Percentiles rank a stretch among this genome's conserved stretches.
Evolutionary conservation across 2,888 invertebrate species (phyloP).

Genomic region (Gymnocheta viridis): DNA sequence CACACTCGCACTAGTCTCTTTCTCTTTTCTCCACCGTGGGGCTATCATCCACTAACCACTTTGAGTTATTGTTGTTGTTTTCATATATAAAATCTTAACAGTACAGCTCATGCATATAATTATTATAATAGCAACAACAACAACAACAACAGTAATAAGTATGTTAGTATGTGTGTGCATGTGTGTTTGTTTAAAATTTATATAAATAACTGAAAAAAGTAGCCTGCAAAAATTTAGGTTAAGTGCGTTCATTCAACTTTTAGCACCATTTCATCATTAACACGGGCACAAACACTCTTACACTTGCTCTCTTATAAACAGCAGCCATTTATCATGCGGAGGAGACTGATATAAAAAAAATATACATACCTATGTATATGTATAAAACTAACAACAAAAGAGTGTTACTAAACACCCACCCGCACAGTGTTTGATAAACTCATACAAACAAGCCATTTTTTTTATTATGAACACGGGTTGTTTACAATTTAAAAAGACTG

Average conservation of each 20-base stretch:
- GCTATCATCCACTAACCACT: conserved; percentile 4
- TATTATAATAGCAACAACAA: conserved; percentile 14
- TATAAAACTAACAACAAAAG: not conserved
- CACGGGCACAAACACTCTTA: conserved; percentile 4
- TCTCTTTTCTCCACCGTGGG: not conserved
- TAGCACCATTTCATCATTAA: conserved; percentile 79
- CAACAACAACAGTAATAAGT: conserved; percentile 5
- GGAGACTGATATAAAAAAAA: conserved; percentile 3
- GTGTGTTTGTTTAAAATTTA: conserved; percentile 23
- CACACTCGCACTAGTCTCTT: not conserved
- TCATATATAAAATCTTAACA: conserved; percentile 14
- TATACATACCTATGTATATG: no score
- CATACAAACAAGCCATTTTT: conserved; percentile 3
- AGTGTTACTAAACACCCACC: conserved; percentile 12
- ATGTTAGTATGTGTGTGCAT: conserved; percentile 16
- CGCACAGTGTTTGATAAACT: conserved; percentile 35
- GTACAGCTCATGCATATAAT: conserved; percentile 68
- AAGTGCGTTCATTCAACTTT: conserved; percentile 82
- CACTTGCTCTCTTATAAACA: conserved; percentile 41
- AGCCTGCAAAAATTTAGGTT: conserved; percentile 78
- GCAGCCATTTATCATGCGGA: conserved; percentile 46
- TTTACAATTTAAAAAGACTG: conserved; percentile 16
- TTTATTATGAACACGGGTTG: conserved; percentile 20
- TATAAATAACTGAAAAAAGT: conserved; percentile 26
- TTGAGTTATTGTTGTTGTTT: conserved; percentile 25